A percentile compares a stretch with the other conserved stretches of the same genome.
Conservation (phyloP, 2,888 invertebrate genomes). For the Hesperia comma region DNA sequence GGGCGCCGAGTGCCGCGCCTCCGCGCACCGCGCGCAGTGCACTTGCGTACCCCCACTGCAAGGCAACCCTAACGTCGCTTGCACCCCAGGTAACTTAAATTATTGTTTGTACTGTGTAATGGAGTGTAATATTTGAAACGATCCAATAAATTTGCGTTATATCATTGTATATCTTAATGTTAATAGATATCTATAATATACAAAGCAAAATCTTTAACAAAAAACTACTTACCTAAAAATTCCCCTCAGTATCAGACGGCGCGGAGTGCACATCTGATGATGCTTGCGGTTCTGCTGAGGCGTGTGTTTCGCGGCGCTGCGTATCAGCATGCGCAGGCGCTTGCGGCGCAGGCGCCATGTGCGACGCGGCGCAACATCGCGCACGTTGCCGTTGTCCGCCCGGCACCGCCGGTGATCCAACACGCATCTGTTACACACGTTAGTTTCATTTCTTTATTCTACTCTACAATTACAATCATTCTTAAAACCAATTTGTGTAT, state of each 20-base stretch:
- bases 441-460: constrained; percentile 61
- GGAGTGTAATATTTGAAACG: too few species aligned
- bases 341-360: constrained; percentile 92
- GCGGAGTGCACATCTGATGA: constrained; percentile 88
- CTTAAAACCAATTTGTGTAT: too few species aligned
- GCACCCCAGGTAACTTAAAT: constrained; percentile 78
- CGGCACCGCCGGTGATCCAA: constrained; percentile 94
- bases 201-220: too few species aligned
- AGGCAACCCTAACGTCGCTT: constrained; percentile 93
- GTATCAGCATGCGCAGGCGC: constrained; percentile 93
- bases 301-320: constrained; percentile 92
- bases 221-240: not conserved
- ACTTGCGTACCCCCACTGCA: constrained; percentile 88
- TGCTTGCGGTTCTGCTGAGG: constrained; percentile 90
- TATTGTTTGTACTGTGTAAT: too few species aligned
- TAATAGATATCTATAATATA: too few species aligned
- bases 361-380: constrained; percentile 89
- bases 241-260: constrained; percentile 66
- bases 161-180: too few species aligned
- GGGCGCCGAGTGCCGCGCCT: constrained; percentile 90
- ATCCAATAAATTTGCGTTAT: too few species aligned
- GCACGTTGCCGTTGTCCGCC: constrained; percentile 93
- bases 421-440: constrained; percentile 94
- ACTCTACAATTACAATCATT: too few species aligned
- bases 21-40: constrained; percentile 90